Evolutionary conservation across 2,888 invertebrate species (phyloP).

Genomic region (Anoncus sp.): DNA sequence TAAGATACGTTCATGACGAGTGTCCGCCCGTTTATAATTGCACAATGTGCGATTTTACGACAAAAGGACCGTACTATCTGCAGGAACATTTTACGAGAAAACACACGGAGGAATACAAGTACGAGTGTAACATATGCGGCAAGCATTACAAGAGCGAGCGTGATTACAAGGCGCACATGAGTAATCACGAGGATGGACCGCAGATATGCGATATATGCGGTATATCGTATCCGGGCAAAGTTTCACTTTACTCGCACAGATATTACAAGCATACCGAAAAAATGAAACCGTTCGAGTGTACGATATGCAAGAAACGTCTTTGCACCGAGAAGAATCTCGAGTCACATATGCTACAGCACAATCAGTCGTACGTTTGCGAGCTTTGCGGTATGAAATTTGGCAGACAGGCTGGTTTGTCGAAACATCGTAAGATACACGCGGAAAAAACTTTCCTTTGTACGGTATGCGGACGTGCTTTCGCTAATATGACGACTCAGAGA

Average conservation of each 20-base stretch:
- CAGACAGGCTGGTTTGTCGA: constrained; percentile 51
- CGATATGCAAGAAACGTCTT: constrained; percentile 58
- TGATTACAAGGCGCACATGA: constrained; percentile 64
- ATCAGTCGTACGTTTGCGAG: constrained; percentile 66
- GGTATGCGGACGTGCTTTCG: constrained; percentile 53
- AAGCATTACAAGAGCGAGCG: constrained; percentile 63
- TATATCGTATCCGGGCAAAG: constrained; percentile 65
- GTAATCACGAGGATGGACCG: constrained; percentile 62
- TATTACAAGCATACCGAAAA: constrained; percentile 67
- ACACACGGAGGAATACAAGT: constrained; percentile 64
- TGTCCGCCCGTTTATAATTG: constrained; percentile 62
- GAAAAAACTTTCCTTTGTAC: constrained; percentile 58
- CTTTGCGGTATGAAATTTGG: constrained; percentile 60
- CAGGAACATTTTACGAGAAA: constrained; percentile 61
- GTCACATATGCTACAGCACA: constrained; percentile 63
- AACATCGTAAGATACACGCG: constrained; percentile 58
- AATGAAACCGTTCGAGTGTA: constrained; percentile 59
- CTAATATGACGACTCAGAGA: constrained; percentile 59
- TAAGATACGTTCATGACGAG: constrained; percentile 62
- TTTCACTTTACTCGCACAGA: constrained; percentile 62
- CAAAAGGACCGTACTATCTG: constrained; percentile 54
- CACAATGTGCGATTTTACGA: constrained; percentile 63
- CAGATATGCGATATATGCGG: constrained; percentile 67
- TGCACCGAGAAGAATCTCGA: constrained; percentile 54
- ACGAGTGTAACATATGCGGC: constrained; percentile 63